phyloP scores from a whole-genome alignment of 2,797 vertebrate genomes.

The Mus caroli region DNA sequence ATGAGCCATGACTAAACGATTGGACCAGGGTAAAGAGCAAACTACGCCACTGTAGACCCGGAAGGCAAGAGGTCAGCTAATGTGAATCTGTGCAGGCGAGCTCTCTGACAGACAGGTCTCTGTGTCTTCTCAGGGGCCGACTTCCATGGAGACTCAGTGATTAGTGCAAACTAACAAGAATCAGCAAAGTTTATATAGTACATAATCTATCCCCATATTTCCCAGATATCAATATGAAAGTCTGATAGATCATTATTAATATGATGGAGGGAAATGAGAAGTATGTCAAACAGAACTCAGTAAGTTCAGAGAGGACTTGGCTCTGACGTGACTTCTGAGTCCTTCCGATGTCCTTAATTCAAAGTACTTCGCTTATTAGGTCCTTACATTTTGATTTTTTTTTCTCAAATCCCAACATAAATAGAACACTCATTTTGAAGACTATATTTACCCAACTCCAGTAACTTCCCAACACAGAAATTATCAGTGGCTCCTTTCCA shows the following conservation, averaged over 20 bases:
- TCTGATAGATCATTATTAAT: not conserved
- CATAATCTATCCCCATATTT: not conserved
- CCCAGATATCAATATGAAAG: not conserved
- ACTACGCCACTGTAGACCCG: not conserved
- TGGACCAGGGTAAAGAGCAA: not conserved
- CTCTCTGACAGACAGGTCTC: not conserved
- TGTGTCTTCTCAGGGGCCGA: not conserved
- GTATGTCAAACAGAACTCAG: not conserved
- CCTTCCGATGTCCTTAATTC: not conserved
- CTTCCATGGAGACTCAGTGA: not conserved
- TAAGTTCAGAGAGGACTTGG: not conserved
- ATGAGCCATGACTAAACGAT: not conserved
- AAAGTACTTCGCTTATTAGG: not conserved
- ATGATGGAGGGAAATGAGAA: slow-evolving; percentile 27
- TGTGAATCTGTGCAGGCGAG: not conserved
- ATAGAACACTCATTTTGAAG: not conserved
- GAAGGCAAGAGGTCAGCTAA: not conserved
- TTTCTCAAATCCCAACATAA: not conserved
- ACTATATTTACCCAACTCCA: not conserved
- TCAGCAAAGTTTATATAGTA: not conserved
- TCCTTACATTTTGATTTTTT: not conserved
- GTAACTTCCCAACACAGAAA: slow-evolving; percentile 11
- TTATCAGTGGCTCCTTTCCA: not conserved
- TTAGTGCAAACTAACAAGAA: not conserved
- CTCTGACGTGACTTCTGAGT: too few relatives aligned